These are phyloP conservation scores for Tadarida brasiliensis DNA, from an alignment of 2,797 vertebrate genomes.

Conservation along the genomic window DNA sequence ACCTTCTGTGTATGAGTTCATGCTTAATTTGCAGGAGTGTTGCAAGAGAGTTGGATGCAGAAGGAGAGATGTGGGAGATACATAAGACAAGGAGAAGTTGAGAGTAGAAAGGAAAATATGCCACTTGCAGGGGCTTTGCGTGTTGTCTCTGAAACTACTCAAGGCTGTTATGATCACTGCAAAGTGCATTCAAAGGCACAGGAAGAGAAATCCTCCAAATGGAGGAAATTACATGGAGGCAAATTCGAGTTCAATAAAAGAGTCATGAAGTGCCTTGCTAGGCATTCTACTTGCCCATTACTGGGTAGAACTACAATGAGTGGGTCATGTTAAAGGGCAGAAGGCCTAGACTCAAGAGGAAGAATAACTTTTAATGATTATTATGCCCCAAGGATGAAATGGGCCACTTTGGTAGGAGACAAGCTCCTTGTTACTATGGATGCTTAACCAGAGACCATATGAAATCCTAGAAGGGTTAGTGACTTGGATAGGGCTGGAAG, in stretches of 20 bases:
- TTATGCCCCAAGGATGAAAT: not conserved
- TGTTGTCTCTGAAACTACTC: not conserved
- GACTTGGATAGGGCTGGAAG: not conserved
- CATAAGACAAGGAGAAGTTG: not conserved
- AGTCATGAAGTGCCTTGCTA: not conserved
- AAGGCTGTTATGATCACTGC: not conserved
- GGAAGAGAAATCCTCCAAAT: not conserved
- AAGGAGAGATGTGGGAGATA: not conserved
- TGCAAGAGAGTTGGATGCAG: not conserved
- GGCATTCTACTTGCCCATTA: not conserved
- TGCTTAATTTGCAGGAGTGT: not conserved
- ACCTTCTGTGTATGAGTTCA: not conserved
- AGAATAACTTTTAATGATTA: not conserved
- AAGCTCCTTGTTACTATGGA: not conserved
- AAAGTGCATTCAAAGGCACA: not conserved
- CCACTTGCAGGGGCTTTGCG: not conserved
- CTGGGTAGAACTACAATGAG: not conserved
- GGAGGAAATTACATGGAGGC: not conserved
- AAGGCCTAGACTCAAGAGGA: not conserved
- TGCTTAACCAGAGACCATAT: not conserved
- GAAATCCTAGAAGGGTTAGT: not conserved
- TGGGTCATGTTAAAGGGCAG: not conserved
- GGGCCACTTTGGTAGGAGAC: not conserved
- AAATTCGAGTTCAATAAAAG: not conserved
- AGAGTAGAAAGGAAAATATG: not conserved